Base-by-base conservation (phyloP, 2,797 vertebrate genomes). In the Australoheros facetus region DNA sequence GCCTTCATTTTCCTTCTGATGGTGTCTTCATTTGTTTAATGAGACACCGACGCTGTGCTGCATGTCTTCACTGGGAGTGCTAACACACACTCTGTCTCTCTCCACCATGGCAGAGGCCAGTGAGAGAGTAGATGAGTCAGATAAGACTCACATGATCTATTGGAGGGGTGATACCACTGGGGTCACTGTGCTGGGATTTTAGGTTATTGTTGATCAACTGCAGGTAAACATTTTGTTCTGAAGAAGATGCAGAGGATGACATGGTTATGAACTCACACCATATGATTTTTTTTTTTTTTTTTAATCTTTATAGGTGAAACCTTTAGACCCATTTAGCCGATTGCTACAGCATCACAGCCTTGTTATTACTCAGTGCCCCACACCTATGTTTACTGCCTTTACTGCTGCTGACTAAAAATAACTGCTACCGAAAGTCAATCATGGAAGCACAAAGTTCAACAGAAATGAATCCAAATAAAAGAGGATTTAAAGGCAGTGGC, bases 281-380 rank as follows among this genome's bases (percentile, higher is more conserved):
- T 19, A 11, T 9, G 12, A 71, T 5, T 56, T 7, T 32, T 26
- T 26, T 26, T 76, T 74, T 75, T 81, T 21, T 30, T 73, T 76
- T 3, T 69, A 77, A 81, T 85, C 60, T 77, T 80, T 54, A 48
- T 51, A 9, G 5, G 23, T 60, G 10, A 56, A 85, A 90, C 90
- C 91, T 92, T 92, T 89, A 85, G 86, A 90, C 86, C 75, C 85
- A 66, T 77, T 75, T 32, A 57, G 8, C 56, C 74, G 55, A 82
- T 71, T 37, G 42, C 66, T 28, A 3, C 34, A 0, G n/a, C 1
- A 5, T 85, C 71, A 80, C 45, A 59, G 11, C 9, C 70, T 55
- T 70, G 70, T 77, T 74, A 60, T 81, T 82, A 78, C 73, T 87
- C 80, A 75, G 9, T 21, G 21, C 12, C n/a, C 51, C 73, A 78